phyloP scores from a whole-genome alignment of 37 sponge, comb jelly and placozoan genomes.

The Theonella swinhoei region DNA sequence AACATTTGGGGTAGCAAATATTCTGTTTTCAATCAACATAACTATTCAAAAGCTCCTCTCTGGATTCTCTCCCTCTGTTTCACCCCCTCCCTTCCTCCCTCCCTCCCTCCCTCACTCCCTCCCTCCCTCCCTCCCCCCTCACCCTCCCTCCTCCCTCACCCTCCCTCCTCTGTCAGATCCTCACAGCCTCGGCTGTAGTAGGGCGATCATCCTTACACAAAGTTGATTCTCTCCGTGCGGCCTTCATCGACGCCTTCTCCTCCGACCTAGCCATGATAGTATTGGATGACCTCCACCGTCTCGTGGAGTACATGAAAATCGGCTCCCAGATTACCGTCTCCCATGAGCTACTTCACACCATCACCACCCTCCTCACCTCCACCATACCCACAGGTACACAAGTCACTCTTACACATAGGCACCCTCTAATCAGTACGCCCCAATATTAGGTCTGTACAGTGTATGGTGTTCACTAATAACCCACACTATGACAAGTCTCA shows the following conservation, averaged over 20 bases:
- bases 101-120: no score
- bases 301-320: slow-evolving; percentile 53
- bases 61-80: no score
- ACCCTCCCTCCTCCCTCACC: no score
- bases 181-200: slow-evolving; percentile 53
- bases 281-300: slow-evolving; percentile 62
- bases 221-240: slow-evolving; percentile 43
- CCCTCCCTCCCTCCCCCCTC: no score
- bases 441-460: background rate
- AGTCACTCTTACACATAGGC: background rate
- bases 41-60: no score
- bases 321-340: slow-evolving; percentile 51
- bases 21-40: no score
- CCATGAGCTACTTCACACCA: slow-evolving; percentile 57
- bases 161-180: no score
- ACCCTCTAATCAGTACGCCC: background rate
- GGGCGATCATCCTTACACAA: slow-evolving; percentile 36
- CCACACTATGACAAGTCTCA: no score
- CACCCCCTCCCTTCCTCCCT: no score
- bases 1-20: no score
- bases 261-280: slow-evolving; percentile 19
- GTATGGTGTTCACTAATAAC: no score
- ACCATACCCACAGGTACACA: slow-evolving; percentile 44
- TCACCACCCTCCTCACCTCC: slow-evolving; percentile 63
- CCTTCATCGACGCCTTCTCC: slow-evolving; percentile 47